Percentiles rank a stretch among this genome's conserved stretches.
These are phyloP conservation scores for Trichomalopsis sarcophagae DNA, from an alignment of 1,140 invertebrate species.

Conservation along the genomic window DNA sequence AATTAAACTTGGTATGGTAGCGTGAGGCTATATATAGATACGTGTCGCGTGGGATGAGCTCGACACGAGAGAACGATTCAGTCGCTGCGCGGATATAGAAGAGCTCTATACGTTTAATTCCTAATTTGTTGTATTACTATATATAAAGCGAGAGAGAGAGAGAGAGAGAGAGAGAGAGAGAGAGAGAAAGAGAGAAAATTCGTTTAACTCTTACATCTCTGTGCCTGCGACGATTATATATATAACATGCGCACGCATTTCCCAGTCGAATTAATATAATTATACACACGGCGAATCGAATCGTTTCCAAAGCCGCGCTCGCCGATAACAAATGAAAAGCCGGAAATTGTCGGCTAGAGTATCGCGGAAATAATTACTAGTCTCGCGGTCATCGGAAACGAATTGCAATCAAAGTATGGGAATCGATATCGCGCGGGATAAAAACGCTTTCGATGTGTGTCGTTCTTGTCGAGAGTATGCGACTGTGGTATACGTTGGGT, in stretches of 20 bases:
- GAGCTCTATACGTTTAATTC: too few relatives aligned
- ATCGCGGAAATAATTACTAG: slow-evolving; percentile 1
- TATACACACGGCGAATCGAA: too few relatives aligned
- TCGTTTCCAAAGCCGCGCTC: too few relatives aligned
- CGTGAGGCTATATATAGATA: background rate
- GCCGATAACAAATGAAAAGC: background rate
- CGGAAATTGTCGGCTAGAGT: background rate
- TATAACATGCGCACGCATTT: too few relatives aligned
- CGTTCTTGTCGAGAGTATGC: background rate
- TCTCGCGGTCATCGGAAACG: background rate
- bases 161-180: too few relatives aligned
- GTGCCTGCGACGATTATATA: too few relatives aligned
- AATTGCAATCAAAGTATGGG: slow-evolving; percentile 30
- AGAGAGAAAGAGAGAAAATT: too few relatives aligned
- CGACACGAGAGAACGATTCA: background rate
- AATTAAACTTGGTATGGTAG: background rate
- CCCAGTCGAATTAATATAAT: too few relatives aligned
- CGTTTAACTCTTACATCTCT: too few relatives aligned
- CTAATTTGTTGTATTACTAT: too few relatives aligned
- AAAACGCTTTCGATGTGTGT: background rate
- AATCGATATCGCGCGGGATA: background rate
- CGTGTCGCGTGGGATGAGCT: background rate
- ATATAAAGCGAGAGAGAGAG: too few relatives aligned
- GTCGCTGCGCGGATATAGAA: too few relatives aligned
- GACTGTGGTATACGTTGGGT: background rate